phyloP scores from a whole-genome alignment of 2,113 vertebrate genomes.

The Acrocephalus arundinaceus region DNA sequence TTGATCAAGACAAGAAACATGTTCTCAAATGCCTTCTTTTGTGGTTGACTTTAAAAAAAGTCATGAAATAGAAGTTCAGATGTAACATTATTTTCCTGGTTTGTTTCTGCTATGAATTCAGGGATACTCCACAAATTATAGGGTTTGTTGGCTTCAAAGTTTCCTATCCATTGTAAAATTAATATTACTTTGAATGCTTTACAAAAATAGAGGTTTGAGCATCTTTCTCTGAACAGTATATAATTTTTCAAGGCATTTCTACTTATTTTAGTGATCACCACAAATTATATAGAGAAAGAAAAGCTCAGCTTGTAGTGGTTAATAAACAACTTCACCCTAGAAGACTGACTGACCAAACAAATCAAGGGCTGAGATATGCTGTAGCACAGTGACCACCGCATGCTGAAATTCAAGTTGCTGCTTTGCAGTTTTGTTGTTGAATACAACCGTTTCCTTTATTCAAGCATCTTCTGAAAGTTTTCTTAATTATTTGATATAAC shows the following conservation, averaged over 20 bases:
- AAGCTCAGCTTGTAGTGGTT: slow-evolving; percentile 9
- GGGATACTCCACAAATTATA: slow-evolving; percentile 8
- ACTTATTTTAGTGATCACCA: not conserved
- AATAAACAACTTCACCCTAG: slow-evolving; percentile 15
- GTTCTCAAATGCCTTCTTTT: not conserved
- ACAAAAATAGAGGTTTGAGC: not conserved
- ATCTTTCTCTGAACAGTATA: not conserved
- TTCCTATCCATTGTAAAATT: not conserved
- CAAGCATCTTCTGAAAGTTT: not conserved
- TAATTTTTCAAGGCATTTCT: slow-evolving; percentile 28
- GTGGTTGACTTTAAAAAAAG: not conserved
- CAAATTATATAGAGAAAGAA: not conserved
- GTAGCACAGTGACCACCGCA: not conserved
- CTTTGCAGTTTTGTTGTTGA: not conserved
- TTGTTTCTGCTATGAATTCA: not conserved
- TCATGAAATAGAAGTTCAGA: not conserved
- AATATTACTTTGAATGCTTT: not conserved
- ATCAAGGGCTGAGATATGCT: not conserved
- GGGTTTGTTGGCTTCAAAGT: not conserved
- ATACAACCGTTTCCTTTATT: not conserved
- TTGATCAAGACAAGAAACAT: not conserved
- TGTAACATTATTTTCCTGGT: not conserved
- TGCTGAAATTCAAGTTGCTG: not conserved
- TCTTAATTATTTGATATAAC: not conserved
- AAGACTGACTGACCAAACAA: not conserved